Percentiles rank a stretch among this genome's conserved stretches.
phyloP scores from a whole-genome alignment of 2,113 vertebrate species.

The Oophaga pumilio region DNA sequence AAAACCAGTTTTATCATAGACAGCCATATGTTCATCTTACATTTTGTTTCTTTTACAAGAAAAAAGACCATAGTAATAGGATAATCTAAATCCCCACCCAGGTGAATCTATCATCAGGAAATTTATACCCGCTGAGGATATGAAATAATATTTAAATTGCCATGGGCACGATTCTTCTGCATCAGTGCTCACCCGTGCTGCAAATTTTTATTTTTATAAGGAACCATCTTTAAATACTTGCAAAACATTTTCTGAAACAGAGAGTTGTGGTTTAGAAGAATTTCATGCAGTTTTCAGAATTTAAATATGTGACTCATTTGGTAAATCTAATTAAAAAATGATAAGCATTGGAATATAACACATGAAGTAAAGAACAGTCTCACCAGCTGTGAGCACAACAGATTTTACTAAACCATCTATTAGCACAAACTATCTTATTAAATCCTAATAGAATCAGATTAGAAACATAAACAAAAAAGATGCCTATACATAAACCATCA shows the following conservation, averaged over 20 bases:
- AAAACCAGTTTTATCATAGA: slow-evolving; percentile 55
- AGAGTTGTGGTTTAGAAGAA: not conserved
- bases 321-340: slow-evolving; percentile 13
- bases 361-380: not conserved
- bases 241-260: not conserved
- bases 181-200: not conserved
- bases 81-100: slow-evolving; percentile 54
- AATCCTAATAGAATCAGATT: not conserved
- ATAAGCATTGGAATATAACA: not conserved
- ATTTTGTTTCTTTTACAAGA: slow-evolving; percentile 48
- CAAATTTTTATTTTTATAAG: not conserved
- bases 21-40: slow-evolving; percentile 55
- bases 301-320: slow-evolving; percentile 19
- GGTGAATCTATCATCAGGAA: slow-evolving; percentile 46
- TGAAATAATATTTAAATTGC: slow-evolving; percentile 42
- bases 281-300: not conserved
- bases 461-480: not conserved
- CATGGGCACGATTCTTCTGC: slow-evolving; percentile 20
- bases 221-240: not conserved
- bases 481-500: too few species aligned
- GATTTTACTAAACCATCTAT: not conserved
- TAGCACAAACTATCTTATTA: not conserved
- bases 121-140: slow-evolving; percentile 52
- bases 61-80: slow-evolving; percentile 54
- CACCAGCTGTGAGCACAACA: not conserved